These are phyloP conservation scores for Polyploca ridens DNA, from an alignment of 2,888 invertebrate species.

Conservation along the genomic window DNA sequence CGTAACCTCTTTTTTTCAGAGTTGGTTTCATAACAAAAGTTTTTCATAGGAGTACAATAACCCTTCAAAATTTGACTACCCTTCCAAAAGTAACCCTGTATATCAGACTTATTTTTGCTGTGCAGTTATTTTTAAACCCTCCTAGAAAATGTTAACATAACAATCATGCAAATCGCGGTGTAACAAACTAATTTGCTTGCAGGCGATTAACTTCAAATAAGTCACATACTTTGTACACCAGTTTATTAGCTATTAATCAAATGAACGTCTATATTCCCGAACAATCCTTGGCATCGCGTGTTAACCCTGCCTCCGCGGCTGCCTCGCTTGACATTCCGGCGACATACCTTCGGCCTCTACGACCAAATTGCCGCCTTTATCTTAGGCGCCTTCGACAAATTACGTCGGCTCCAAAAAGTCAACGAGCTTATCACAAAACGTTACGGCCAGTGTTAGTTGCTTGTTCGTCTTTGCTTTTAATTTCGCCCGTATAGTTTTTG, in stretches of 20 bases:
- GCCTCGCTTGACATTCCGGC: slow-evolving; percentile 65
- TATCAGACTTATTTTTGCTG: no score
- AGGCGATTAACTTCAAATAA: not conserved
- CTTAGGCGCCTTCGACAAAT: slow-evolving; percentile 83
- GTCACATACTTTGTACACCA: not conserved
- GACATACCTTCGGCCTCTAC: slow-evolving; percentile 61
- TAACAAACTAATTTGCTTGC: slow-evolving; percentile 2
- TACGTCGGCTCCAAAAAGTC: slow-evolving; percentile 77
- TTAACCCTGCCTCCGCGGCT: slow-evolving; percentile 44
- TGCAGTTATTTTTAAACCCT: not conserved
- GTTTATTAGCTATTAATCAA: slow-evolving; percentile 6
- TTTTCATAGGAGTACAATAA: no score
- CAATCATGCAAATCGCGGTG: not conserved
- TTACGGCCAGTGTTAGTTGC: slow-evolving; percentile 76
- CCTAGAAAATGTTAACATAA: not conserved
- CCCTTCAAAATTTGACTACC: no score
- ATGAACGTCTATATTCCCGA: slow-evolving; percentile 11
- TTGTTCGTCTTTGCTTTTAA: slow-evolving; percentile 80
- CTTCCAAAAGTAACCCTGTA: no score
- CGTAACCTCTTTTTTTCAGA: no score
- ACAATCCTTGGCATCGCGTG: slow-evolving; percentile 40
- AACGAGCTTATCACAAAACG: slow-evolving; percentile 75
- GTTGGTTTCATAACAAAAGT: no score
- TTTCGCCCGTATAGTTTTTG: slow-evolving; percentile 78
- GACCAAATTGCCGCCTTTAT: slow-evolving; percentile 73